These are phyloP conservation scores for Triops longicaudatus DNA, from an alignment of 1,140 invertebrate species.

Conservation along the genomic window DNA sequence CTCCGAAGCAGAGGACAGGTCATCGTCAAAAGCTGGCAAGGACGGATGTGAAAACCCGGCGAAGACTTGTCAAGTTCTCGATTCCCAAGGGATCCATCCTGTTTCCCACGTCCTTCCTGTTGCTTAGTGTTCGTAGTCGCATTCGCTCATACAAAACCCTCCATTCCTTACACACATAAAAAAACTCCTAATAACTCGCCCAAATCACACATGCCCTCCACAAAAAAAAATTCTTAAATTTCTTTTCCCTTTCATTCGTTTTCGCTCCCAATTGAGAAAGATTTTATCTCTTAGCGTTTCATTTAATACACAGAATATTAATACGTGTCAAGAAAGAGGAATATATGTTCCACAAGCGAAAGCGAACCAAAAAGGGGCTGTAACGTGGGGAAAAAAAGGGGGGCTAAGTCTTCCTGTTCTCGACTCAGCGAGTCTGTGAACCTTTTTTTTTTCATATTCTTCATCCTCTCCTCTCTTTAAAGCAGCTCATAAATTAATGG, in stretches of 20 bases:
- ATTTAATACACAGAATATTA: no score
- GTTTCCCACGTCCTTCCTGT: slow-evolving; percentile 10
- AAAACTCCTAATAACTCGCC: no score
- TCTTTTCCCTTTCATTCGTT: no score
- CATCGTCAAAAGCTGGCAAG: slow-evolving; percentile 1
- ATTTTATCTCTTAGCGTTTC: no score
- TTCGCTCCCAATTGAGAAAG: no score
- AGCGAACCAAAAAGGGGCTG: neutral
- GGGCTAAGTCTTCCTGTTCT: slow-evolving; percentile 11
- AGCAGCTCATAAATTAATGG: slow-evolving; percentile 15
- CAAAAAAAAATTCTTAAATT: no score
- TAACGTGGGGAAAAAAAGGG: neutral
- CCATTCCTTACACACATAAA: no score
- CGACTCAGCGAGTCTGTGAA: slow-evolving; percentile 5
- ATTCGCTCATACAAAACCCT: neutral
- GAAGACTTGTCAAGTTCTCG: neutral
- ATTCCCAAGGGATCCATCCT: slow-evolving; percentile 14
- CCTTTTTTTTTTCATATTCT: slow-evolving; percentile 11
- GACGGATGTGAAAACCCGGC: slow-evolving; percentile 9
- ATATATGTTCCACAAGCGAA: neutral
- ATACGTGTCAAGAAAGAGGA: neutral
- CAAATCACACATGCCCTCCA: no score
- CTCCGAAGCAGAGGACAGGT: neutral
- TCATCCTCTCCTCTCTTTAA: neutral
- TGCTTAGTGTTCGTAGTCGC: neutral